Evolutionary conservation across 2,113 vertebrate species (phyloP).

Genomic region (Entosphenus tridentatus): DNA sequence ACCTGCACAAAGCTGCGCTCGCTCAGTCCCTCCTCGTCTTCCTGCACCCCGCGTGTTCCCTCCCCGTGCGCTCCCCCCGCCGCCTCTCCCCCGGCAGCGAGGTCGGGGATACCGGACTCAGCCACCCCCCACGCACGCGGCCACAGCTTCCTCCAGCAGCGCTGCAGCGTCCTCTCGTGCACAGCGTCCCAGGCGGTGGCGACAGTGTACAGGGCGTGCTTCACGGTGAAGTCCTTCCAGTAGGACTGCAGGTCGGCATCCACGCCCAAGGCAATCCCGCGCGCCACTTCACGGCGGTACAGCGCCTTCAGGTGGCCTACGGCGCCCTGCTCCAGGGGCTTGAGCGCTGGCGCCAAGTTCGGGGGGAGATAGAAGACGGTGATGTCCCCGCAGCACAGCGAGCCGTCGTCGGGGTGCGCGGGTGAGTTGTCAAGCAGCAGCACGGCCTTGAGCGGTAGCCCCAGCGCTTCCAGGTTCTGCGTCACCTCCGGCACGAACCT

Average conservation of each 20-base stretch:
- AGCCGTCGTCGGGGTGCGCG: too few species aligned
- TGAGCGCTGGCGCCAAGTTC: not conserved
- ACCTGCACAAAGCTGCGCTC: not conserved
- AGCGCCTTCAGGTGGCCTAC: not conserved
- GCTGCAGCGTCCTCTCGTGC: constrained; percentile 1
- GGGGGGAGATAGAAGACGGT: not conserved
- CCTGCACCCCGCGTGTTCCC: constrained; percentile 1
- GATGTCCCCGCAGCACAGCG: constrained; percentile 4
- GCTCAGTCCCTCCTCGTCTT: not conserved
- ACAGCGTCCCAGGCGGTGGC: constrained; percentile 3
- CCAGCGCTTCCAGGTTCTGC: not conserved
- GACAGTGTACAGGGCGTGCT: not conserved
- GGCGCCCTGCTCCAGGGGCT: constrained; percentile 2
- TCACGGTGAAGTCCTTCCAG: not conserved
- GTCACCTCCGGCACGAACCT: constrained; percentile 1
- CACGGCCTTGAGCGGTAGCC: too few species aligned
- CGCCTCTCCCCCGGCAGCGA: not conserved
- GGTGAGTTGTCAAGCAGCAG: too few species aligned
- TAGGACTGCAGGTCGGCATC: not conserved
- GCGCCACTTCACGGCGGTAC: constrained; percentile 3
- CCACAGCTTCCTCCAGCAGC: constrained; percentile 2
- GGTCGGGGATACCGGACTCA: too few species aligned
- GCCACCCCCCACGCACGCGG: not conserved
- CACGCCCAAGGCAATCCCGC: not conserved
- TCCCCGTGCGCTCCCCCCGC: not conserved